A percentile compares a stretch with the other conserved stretches of the same genome.
phyloP scores from a whole-genome alignment of 1,140 invertebrate species.

The Musca domestica region DNA sequence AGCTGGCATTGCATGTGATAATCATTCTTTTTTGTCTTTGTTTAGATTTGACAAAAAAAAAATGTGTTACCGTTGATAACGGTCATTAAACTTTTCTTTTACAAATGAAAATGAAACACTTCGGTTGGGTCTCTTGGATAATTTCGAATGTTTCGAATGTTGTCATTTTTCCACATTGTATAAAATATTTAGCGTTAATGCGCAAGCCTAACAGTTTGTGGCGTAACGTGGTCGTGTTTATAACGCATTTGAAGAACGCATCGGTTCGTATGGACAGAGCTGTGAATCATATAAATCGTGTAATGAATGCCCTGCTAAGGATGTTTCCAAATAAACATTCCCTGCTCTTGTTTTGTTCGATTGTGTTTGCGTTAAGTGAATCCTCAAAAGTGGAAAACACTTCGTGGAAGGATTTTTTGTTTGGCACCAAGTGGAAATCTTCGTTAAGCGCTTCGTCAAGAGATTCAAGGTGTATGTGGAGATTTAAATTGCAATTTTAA shows the following conservation, averaged over 20 bases:
- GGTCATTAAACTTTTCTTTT: slow-evolving; percentile 50
- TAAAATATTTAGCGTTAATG: slow-evolving; percentile 41
- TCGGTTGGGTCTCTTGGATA: too few relatives aligned
- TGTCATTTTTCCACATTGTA: slow-evolving; percentile 10
- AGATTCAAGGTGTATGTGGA: slow-evolving; percentile 44
- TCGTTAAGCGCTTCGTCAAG: slow-evolving; percentile 27
- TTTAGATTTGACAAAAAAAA: neutral
- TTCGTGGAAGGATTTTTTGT: slow-evolving; percentile 43
- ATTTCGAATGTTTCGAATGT: too few relatives aligned
- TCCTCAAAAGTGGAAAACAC: slow-evolving; percentile 33
- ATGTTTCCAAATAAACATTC: neutral
- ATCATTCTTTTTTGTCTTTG: neutral
- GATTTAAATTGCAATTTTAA: neutral
- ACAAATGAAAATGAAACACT: neutral
- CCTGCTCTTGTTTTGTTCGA: neutral
- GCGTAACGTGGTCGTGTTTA: neutral
- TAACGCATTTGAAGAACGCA: too few relatives aligned
- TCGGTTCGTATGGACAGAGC: too few relatives aligned
- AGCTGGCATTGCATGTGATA: too few relatives aligned
- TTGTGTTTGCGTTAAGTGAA: slow-evolving; percentile 24
- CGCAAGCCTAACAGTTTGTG: slow-evolving; percentile 24
- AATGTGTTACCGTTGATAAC: slow-evolving; percentile 9
- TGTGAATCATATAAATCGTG: too few relatives aligned
- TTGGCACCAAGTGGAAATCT: slow-evolving; percentile 41
- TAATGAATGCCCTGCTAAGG: neutral